These are phyloP conservation scores for Lanius collurio DNA, from an alignment of 2,113 vertebrate species.

Conservation along the genomic window DNA sequence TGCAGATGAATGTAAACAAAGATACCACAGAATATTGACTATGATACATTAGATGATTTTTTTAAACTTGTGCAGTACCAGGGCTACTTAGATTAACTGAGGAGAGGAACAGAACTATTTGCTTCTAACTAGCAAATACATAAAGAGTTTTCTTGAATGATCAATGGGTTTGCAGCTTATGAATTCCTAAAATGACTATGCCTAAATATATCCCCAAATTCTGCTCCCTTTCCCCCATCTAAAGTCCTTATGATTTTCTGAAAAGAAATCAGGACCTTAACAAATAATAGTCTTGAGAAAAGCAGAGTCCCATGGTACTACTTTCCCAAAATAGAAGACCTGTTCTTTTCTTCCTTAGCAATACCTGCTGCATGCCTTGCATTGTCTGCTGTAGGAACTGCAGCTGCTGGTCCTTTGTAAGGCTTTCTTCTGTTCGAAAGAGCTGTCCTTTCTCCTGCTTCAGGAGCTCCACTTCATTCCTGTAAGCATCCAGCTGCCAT, in stretches of 20 bases:
- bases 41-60: background rate
- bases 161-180: background rate
- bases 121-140: background rate
- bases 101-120: background rate
- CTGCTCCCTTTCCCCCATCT: background rate
- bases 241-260: background rate
- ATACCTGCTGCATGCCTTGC: conserved; percentile 95
- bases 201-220: background rate
- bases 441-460: conserved; percentile 87
- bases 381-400: conserved; percentile 91
- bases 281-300: background rate
- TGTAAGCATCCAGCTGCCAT: conserved; percentile 94
- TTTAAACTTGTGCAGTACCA: background rate
- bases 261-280: background rate
- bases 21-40: background rate
- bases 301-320: background rate
- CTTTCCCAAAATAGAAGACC: background rate
- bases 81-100: background rate
- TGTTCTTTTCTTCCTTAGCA: background rate
- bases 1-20: background rate
- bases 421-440: conserved; percentile 80
- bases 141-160: background rate
- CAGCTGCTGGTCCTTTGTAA: conserved; percentile 83
- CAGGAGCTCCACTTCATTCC: conserved; percentile 92
- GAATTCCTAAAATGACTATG: background rate